Evolutionary conservation across 2,888 invertebrate genomes (phyloP).

Genomic region (Coelinius sp.): DNA sequence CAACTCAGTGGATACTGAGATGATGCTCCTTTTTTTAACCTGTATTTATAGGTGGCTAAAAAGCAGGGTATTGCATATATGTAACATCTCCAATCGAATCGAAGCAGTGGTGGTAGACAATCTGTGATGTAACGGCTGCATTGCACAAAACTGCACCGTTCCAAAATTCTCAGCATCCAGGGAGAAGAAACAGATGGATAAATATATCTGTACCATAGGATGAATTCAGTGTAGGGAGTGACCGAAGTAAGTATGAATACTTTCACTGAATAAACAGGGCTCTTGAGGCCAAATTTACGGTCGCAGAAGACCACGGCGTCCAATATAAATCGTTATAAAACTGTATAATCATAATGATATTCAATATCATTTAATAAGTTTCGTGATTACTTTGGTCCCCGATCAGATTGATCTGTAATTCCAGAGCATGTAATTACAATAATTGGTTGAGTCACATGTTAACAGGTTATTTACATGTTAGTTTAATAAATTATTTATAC

Average conservation of each 20-base stretch:
- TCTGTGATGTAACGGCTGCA: constrained; percentile 27
- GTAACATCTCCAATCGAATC: constrained; percentile 19
- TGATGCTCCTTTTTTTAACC: constrained; percentile 48
- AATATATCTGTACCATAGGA: not conserved
- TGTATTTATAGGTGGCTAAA: constrained; percentile 53
- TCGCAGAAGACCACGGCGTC: not conserved
- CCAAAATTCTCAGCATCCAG: constrained; percentile 1
- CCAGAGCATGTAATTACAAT: not conserved
- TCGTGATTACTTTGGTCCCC: not conserved
- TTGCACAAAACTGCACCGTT: constrained; percentile 1
- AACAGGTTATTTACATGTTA: not conserved
- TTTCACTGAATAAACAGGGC: constrained; percentile 56
- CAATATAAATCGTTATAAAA: constrained; percentile 2
- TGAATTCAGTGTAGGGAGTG: not conserved
- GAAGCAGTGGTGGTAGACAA: constrained; percentile 25
- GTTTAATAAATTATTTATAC: not conserved
- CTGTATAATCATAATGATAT: not conserved
- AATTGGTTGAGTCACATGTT: not conserved
- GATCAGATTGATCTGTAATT: not conserved
- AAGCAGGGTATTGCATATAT: constrained; percentile 4
- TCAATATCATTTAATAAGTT: not conserved
- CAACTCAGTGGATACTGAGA: constrained; percentile 55
- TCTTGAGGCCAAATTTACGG: constrained; percentile 26
- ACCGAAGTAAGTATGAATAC: constrained; percentile 36
- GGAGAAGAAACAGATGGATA: not conserved